Conservation (phyloP, 2,113 vertebrate species). For the Ptychochromis oligacanthus region DNA sequence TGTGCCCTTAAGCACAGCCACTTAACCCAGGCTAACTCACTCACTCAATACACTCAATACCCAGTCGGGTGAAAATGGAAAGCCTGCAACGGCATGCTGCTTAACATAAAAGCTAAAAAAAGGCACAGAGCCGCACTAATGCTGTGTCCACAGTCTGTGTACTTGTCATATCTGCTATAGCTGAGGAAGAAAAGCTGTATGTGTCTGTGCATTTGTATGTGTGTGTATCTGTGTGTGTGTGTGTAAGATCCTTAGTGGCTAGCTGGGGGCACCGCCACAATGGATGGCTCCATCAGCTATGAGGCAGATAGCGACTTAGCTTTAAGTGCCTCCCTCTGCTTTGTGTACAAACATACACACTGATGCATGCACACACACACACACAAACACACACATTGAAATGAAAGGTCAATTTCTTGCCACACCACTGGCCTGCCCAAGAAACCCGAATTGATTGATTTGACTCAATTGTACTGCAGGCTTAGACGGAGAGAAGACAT, state of each 20-base stretch:
- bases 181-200: slow-evolving; percentile 45
- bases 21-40: slow-evolving; percentile 77
- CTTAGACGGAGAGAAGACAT: slow-evolving; percentile 24
- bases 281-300: slow-evolving; percentile 59
- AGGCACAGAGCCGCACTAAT: slow-evolving; percentile 51
- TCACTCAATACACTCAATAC: slow-evolving; percentile 76
- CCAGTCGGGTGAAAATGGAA: slow-evolving; percentile 71
- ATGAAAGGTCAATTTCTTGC: slow-evolving; percentile 81
- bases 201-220: slow-evolving; percentile 2
- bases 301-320: slow-evolving; percentile 65
- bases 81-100: slow-evolving; percentile 62
- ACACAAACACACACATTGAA: slow-evolving; percentile 29
- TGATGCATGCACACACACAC: slow-evolving; percentile 4
- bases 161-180: slow-evolving; percentile 62
- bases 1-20: slow-evolving; percentile 77
- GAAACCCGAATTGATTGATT: slow-evolving; percentile 81
- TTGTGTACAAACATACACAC: slow-evolving; percentile 43
- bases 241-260: slow-evolving; percentile 48
- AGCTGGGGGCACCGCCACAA: slow-evolving; percentile 53
- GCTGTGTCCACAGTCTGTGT: slow-evolving; percentile 57
- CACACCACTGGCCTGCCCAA: slow-evolving; percentile 77
- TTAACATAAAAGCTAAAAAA: slow-evolving; percentile 73
- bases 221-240: background rate
- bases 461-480: slow-evolving; percentile 73
- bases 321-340: slow-evolving; percentile 59